Evolutionary conservation across 2,888 invertebrate genomes (phyloP), one percentile per base, ranked within the genome.

Genomic region (Acleris emargana): DNA sequence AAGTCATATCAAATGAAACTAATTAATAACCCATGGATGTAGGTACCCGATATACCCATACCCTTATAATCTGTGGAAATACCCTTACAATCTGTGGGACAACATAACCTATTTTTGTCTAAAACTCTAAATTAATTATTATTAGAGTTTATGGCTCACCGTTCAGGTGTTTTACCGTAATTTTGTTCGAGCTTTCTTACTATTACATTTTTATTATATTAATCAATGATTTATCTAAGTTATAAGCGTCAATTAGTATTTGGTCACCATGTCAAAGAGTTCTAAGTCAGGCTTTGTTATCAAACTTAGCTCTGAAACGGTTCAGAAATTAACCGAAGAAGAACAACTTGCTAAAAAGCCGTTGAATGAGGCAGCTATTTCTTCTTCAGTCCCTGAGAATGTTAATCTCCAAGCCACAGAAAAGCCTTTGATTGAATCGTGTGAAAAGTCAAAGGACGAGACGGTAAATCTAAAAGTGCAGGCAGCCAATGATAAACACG

Each of bases 231-330:
- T 17, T n/a, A 45, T 17, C 43, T 22, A 43, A 42, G 22, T 22
- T 45, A 25, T 45, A 45, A 25, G 4, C 45, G 9, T 25, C 45
- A 7, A 5, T 13, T 7, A 42, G 25, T n/a, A 17, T 18, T 17
- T 22, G 3, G 9, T 45, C 45, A 57, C 50, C 32, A 66, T 66
- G 66, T 60, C 66, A 42, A 90, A 86, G 75, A 69, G 67, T 60
- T 63, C 78, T 22, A 90, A 85, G 76, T 72, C 87, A 58, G 93
- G 91, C 22, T 91, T 93, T 78, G 87, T 93, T 59, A 93, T 93
- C 68, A 93, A 93, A 81, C 78, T 93, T 47, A 86, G 91, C 2
- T 83, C 76, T 59, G 93, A 92, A 79, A 93, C 93, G 47, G 89
- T 83, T 11, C 90, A 90, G 75, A 93, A 93, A 79, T 75, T 93